phyloP scores from a whole-genome alignment of 2,888 invertebrate genomes.

The Melipona beecheii region DNA sequence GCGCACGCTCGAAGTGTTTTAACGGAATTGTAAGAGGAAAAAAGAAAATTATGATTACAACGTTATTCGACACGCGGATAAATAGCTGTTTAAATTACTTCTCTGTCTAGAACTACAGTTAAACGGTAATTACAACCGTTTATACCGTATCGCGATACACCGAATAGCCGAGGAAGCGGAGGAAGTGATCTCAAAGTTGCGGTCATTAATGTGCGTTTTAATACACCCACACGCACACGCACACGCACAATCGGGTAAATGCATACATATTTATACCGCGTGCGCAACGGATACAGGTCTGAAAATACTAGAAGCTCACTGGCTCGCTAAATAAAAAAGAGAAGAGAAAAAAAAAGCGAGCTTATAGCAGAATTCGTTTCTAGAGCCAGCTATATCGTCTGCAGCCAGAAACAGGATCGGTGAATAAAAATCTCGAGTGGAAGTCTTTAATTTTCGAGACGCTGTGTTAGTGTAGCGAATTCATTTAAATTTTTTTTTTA shows the following conservation, averaged over 20 bases:
- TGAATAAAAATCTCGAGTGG: background rate
- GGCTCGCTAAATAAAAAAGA: constrained; percentile 9
- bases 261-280: constrained; percentile 42
- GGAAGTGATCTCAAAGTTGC: constrained; percentile 27
- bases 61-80: constrained; percentile 7
- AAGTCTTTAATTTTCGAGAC: background rate
- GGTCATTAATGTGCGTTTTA: constrained; percentile 19
- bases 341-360: no score
- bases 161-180: constrained; percentile 16
- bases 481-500: no score
- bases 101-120: constrained; percentile 23
- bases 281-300: constrained; percentile 1
- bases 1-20: background rate
- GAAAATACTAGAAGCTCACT: constrained; percentile 23
- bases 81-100: constrained; percentile 30
- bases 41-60: constrained; percentile 12
- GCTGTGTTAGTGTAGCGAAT: no score
- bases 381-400: background rate
- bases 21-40: constrained; percentile 14
- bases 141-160: constrained; percentile 19
- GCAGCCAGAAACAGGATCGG: background rate
- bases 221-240: background rate
- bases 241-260: constrained; percentile 19
- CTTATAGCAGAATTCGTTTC: background rate
- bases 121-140: constrained; percentile 42